Base-by-base conservation (phyloP, 2,113 vertebrate species). In the Perca fluviatilis region DNA sequence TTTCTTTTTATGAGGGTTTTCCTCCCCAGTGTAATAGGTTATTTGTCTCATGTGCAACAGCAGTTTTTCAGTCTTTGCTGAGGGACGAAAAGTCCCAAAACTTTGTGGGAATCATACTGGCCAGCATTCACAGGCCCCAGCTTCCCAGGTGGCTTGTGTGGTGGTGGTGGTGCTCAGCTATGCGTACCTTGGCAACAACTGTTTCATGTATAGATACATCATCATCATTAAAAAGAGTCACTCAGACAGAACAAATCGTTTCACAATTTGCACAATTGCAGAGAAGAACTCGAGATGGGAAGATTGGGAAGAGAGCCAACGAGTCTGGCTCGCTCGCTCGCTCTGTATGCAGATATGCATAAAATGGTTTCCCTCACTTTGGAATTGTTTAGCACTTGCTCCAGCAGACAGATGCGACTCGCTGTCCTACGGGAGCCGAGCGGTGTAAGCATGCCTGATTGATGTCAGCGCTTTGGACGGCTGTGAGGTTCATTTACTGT, bases 401-500 rank as follows among this genome's bases (percentile, higher is more conserved):
- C 63, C 60, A 23, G 82, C 76, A 87, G 86, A 91, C 92, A 91
- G 92, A 94, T 93, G 93, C 78, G 90, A 90, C 92, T 89, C 74
- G 19, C n/a, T 36, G 87, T 92, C 93, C 89, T 14, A 88, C 69
- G 91, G 91, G 92, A 94, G 72, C 80, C 19, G 5, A 79, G 82
- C 68, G 62, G 74, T 67, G 84, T 83, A 77, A 90, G 88, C 79
- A 54, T 89, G 91, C 79, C 76, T 93, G 94, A 93, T 94, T 92
- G 90, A 94, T 94, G 91, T 91, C 86, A 86, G 90, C 74, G 49
- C 84, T 92, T 90, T 92, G 85, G 89, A 92, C 36, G 86, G 76
- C 85, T 90, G 88, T 25, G 89, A 91, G 87, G 79, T 92, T 94
- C 91, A 93, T 93, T 94, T 93, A 86, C 87, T 86, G 89, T 88